Percentiles rank a stretch among this genome's conserved stretches.
These are phyloP conservation scores for Stichopus chloronotus DNA, from an alignment of 35 echinoderm and acorn worm species.

Conservation along the genomic window DNA sequence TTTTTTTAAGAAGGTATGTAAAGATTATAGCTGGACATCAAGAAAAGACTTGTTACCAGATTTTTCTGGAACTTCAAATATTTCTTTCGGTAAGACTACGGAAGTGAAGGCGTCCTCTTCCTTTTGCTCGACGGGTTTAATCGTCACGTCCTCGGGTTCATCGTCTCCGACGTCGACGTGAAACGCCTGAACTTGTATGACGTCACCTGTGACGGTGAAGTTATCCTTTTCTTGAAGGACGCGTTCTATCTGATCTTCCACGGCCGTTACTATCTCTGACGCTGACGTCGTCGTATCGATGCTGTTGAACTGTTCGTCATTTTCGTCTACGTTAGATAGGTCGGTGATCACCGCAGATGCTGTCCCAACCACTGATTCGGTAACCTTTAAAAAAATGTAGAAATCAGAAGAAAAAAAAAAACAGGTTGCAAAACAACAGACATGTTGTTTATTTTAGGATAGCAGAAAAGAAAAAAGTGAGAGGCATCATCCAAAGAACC, in stretches of 20 bases:
- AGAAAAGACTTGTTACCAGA: background rate
- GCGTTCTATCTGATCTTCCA: conserved; percentile 7
- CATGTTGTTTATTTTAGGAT: too few species aligned
- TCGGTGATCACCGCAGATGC: background rate
- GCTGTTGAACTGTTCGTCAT: background rate
- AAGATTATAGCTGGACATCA: too few species aligned
- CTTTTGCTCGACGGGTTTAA: background rate
- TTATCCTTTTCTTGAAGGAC: background rate
- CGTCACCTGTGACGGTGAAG: background rate
- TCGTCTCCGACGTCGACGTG: background rate
- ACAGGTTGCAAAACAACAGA: too few species aligned
- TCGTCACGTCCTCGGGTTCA: background rate
- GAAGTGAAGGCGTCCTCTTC: background rate
- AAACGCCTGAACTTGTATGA: conserved; percentile 24
- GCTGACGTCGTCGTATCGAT: background rate
- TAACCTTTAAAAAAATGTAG: background rate
- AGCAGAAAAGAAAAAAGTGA: too few species aligned
- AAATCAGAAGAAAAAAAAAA: background rate
- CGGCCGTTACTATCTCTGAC: background rate
- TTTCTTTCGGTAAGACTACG: background rate
- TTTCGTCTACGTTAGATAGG: background rate
- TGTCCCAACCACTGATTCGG: conserved; percentile 5
- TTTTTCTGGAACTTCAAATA: background rate
- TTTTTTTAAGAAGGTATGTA: too few species aligned
- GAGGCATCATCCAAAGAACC: too few species aligned